These are phyloP conservation scores for Lytechinus variegatus DNA, from an alignment of 35 echinoderm and acorn worm genomes.

Conservation along the genomic window DNA sequence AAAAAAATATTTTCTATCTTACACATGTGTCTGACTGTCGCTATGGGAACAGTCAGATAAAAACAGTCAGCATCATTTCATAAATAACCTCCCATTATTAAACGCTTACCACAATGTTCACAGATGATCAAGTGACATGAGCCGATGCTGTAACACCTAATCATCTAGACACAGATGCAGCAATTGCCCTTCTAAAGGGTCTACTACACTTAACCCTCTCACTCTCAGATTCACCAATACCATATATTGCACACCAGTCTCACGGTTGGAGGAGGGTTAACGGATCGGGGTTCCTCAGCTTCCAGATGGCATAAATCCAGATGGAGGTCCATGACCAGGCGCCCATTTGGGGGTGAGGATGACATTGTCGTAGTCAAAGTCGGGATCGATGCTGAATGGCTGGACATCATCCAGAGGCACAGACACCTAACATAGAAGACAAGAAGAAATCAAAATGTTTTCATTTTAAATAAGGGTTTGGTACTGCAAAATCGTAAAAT, in stretches of 20 bases:
- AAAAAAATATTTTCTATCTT: too few species aligned
- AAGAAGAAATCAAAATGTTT: background rate
- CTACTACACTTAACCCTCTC: background rate
- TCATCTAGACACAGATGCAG: too few species aligned
- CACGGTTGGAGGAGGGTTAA: background rate
- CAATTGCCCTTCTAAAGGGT: too few species aligned
- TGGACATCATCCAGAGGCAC: conserved; percentile 59
- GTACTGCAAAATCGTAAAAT: too few species aligned
- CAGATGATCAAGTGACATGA: too few species aligned
- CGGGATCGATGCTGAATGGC: conserved; percentile 75
- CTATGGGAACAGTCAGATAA: too few species aligned
- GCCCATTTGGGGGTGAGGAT: conserved; percentile 79
- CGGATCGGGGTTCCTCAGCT: background rate
- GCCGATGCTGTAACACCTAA: too few species aligned
- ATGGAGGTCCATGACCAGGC: conserved; percentile 31
- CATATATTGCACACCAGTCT: background rate
- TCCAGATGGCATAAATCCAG: background rate
- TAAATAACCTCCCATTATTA: too few species aligned
- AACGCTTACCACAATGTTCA: too few species aligned
- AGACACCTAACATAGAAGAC: conserved; percentile 37
- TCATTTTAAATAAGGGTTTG: too few species aligned
- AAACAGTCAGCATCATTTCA: too few species aligned
- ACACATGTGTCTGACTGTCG: too few species aligned
- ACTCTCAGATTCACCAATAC: background rate
- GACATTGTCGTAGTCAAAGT: conserved; percentile 95